Conservation (phyloP, 2,888 invertebrate genomes). For the Pristionchus fissidentatus region DNA sequence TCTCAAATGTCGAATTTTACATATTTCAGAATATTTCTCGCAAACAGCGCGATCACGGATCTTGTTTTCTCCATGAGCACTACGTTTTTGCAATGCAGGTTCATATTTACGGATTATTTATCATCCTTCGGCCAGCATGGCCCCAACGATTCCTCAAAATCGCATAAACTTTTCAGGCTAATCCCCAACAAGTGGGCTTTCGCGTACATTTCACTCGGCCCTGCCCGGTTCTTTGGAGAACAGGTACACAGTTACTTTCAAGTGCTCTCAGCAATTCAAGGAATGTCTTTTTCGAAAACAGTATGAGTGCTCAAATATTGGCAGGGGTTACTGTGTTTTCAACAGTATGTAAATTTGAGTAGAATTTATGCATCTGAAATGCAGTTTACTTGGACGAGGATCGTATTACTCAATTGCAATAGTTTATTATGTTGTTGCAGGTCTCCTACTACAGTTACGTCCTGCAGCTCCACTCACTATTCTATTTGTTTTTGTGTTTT, state of each 20-base stretch:
- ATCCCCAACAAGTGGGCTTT: slow-evolving; percentile 68
- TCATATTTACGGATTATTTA: neutral
- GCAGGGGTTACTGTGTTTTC: too few relatives aligned
- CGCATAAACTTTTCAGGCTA: slow-evolving; percentile 53
- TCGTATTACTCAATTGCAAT: neutral
- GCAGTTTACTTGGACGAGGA: neutral
- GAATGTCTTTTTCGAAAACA: too few relatives aligned
- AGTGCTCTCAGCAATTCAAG: too few relatives aligned
- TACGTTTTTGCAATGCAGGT: slow-evolving; percentile 48
- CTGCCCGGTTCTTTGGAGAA: slow-evolving; percentile 56
- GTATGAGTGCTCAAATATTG: too few relatives aligned
- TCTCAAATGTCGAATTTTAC: too few relatives aligned
- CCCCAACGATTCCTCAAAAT: neutral
- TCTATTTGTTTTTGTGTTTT: slow-evolving; percentile 65
- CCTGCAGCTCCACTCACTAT: slow-evolving; percentile 62
- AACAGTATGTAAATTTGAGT: too few relatives aligned
- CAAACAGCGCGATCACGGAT: slow-evolving; percentile 20
- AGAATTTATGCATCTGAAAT: too few relatives aligned
- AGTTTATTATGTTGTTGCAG: neutral
- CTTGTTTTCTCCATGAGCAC: slow-evolving; percentile 34
- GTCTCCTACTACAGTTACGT: slow-evolving; percentile 49
- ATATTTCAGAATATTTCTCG: slow-evolving; percentile 26
- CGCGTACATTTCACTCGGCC: slow-evolving; percentile 64
- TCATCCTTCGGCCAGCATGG: too few relatives aligned
- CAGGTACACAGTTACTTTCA: slow-evolving; percentile 11